These are phyloP conservation scores for Julus scandinavius DNA, from an alignment of 2,888 invertebrate genomes.

Conservation along the genomic window DNA sequence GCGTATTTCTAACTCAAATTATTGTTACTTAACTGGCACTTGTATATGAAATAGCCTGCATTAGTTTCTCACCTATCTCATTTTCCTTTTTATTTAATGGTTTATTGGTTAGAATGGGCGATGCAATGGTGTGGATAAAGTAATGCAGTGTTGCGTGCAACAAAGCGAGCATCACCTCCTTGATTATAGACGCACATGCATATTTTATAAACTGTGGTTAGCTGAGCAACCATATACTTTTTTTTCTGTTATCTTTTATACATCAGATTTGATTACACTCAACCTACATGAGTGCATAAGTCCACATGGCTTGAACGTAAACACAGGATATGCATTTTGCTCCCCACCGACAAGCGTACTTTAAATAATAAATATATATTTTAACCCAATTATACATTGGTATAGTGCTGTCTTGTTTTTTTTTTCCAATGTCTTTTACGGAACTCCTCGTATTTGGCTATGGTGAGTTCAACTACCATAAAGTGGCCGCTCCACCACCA, in stretches of 20 bases:
- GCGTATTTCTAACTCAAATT: neutral
- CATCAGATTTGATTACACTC: slow-evolving; percentile 8
- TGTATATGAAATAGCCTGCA: neutral
- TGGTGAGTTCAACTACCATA: neutral
- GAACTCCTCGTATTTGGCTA: neutral
- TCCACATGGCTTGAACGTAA: slow-evolving; percentile 23
- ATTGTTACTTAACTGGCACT: neutral
- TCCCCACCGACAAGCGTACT: neutral
- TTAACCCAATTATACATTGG: neutral
- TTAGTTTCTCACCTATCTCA: neutral
- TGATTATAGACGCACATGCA: slow-evolving; percentile 1
- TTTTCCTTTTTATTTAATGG: neutral
- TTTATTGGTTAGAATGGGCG: neutral
- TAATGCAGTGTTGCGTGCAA: neutral
- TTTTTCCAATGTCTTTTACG: neutral
- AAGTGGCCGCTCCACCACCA: too few relatives aligned
- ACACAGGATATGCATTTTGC: slow-evolving; percentile 23
- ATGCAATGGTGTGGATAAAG: neutral
- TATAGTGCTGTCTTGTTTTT: neutral
- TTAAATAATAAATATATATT: slow-evolving; percentile 38
- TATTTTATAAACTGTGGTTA: slow-evolving; percentile 40
- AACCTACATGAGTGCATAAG: neutral
- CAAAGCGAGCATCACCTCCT: neutral
- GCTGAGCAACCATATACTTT: slow-evolving; percentile 3
- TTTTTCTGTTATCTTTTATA: neutral